phyloP scores from a whole-genome alignment of 2,113 vertebrate species.

The Tricholaema leucomelas region DNA sequence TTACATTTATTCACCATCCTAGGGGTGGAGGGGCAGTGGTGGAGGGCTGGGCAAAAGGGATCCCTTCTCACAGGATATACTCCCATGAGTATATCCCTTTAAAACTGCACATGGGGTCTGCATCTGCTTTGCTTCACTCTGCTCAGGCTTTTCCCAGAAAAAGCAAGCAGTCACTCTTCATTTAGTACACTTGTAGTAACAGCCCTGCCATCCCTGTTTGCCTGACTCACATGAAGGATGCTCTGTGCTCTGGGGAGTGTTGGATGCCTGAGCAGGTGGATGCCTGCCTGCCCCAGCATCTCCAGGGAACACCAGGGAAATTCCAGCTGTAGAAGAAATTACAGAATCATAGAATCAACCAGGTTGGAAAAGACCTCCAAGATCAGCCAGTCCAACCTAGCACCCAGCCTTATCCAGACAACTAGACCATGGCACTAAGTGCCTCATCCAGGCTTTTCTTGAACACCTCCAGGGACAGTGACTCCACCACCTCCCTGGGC shows the following conservation, averaged over 20 bases:
- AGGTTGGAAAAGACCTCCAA: too few species aligned
- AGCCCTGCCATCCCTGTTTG: rapidly evolving
- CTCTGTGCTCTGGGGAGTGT: neutral
- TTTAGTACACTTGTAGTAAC: neutral
- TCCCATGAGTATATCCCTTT: neutral
- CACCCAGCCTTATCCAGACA: too few species aligned
- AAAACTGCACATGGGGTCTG: neutral
- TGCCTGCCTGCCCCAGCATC: neutral
- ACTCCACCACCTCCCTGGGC: too few species aligned
- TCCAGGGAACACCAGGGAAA: neutral
- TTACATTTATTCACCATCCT: neutral
- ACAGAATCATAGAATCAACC: too few species aligned
- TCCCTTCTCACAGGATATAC: rapidly evolving
- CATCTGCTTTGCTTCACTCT: neutral
- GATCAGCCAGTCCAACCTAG: too few species aligned
- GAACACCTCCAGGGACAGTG: too few species aligned
- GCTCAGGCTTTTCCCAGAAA: neutral
- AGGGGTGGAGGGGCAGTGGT: neutral
- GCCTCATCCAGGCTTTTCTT: too few species aligned
- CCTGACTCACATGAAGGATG: neutral
- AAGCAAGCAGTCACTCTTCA: neutral
- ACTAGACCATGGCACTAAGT: too few species aligned
- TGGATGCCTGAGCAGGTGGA: neutral
- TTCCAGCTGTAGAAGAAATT: conserved; percentile 2
- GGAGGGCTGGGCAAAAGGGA: neutral